Evolutionary conservation across 2,888 invertebrate species (phyloP).

Genomic region (Allygus modestus): DNA sequence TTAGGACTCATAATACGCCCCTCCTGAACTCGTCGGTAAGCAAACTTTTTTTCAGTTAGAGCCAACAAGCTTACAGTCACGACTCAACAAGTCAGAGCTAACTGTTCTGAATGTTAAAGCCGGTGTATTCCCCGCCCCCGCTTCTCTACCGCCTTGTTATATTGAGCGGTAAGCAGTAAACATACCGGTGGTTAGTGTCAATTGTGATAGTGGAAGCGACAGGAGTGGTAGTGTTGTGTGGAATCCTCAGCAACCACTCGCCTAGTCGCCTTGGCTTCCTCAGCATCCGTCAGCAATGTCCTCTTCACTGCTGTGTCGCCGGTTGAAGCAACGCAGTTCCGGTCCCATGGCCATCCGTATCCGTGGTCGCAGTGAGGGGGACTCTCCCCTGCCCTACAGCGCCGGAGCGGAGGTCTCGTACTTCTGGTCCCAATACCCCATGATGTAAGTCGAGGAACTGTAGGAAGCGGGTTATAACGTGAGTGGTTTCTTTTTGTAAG

Average conservation of each 20-base stretch:
- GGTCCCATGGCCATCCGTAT: constrained; percentile 58
- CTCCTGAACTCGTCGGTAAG: too few relatives aligned
- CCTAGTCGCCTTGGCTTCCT: neutral
- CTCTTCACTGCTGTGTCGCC: constrained; percentile 21
- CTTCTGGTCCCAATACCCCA: constrained; percentile 60
- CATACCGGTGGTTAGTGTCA: too few relatives aligned
- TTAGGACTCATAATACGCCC: too few relatives aligned
- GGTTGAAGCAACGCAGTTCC: constrained; percentile 6
- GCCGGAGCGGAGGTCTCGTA: constrained; percentile 61
- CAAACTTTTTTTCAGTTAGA: too few relatives aligned
- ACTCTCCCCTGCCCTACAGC: constrained; percentile 19
- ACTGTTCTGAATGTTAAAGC: too few relatives aligned
- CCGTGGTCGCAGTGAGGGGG: constrained; percentile 37
- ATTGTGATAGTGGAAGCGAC: too few relatives aligned
- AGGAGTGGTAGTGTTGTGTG: too few relatives aligned
- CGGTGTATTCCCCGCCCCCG: too few relatives aligned
- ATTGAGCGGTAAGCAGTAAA: too few relatives aligned
- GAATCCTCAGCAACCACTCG: neutral
- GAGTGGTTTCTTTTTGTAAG: neutral
- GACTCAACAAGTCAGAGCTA: too few relatives aligned
- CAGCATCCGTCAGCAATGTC: neutral
- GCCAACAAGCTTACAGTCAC: too few relatives aligned
- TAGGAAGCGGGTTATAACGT: neutral
- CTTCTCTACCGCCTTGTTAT: too few relatives aligned
- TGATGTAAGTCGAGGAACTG: constrained; percentile 24